These are phyloP conservation scores for Idris sp. DNA, from an alignment of 1,140 invertebrate species.

Conservation along the genomic window DNA sequence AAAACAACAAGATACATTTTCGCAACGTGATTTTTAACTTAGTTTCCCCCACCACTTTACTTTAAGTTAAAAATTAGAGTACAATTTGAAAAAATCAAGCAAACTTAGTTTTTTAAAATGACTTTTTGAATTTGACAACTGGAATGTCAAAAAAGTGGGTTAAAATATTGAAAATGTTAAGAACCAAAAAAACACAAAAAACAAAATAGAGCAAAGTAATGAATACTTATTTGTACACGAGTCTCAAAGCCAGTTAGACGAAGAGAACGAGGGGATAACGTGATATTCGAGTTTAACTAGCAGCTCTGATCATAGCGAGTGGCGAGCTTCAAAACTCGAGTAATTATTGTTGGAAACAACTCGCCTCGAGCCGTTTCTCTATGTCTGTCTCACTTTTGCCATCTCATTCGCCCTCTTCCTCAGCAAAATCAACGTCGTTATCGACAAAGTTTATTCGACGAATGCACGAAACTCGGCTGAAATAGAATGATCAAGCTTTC, in stretches of 20 bases:
- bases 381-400: conserved; percentile 3
- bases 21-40: too few relatives aligned
- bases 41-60: too few relatives aligned
- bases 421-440: conserved; percentile 57
- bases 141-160: too few relatives aligned
- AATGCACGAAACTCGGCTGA: conserved; percentile 44
- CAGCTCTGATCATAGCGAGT: conserved; percentile 63
- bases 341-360: conserved; percentile 74
- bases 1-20: too few relatives aligned
- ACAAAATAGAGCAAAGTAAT: conserved; percentile 22
- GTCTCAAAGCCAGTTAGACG: conserved; percentile 58
- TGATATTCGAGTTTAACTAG: conserved; percentile 65
- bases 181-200: too few relatives aligned
- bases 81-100: too few relatives aligned
- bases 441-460: conserved; percentile 57
- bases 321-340: conserved; percentile 71
- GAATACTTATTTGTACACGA: conserved; percentile 66
- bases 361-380: conserved; percentile 25
- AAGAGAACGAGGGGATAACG: conserved; percentile 30
- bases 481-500: conserved; percentile 60
- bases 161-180: too few relatives aligned
- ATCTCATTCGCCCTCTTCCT: neutral
- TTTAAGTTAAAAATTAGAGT: too few relatives aligned
- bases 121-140: too few relatives aligned
- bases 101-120: too few relatives aligned